phyloP scores from a whole-genome alignment of 2,113 vertebrate genomes.

The Chauna torquata region DNA sequence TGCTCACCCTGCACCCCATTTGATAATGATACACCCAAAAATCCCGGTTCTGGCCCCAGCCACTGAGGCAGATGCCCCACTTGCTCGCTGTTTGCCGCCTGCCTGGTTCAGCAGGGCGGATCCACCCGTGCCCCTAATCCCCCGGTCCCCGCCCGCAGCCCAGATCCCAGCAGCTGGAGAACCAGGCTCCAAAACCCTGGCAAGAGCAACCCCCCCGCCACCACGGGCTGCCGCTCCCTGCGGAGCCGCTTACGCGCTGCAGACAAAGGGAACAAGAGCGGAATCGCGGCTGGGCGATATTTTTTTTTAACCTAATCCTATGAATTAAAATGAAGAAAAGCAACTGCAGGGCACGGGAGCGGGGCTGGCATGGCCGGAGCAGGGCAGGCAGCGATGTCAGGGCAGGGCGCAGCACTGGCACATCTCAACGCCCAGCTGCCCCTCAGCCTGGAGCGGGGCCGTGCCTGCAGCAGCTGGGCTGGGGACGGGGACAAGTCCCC shows the following conservation, averaged over 20 bases:
- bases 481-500: neutral
- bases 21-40: neutral
- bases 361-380: neutral
- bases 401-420: neutral
- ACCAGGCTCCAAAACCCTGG: neutral
- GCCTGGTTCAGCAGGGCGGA: neutral
- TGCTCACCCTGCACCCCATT: neutral
- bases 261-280: slow-evolving; percentile 19
- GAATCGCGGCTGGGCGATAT: neutral
- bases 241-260: neutral
- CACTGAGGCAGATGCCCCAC: neutral
- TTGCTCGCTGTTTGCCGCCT: neutral
- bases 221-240: neutral
- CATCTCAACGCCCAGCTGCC: neutral
- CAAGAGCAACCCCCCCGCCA: neutral
- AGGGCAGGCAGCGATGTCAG: neutral
- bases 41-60: neutral
- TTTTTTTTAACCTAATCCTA: neutral
- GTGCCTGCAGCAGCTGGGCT: neutral
- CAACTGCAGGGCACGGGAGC: neutral
- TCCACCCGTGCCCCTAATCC: neutral
- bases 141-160: neutral
- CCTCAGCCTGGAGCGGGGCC: neutral
- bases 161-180: neutral
- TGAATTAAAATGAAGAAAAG: neutral